Base-by-base conservation (phyloP, 2,888 invertebrate species). In the Platycnemis pennipes region DNA sequence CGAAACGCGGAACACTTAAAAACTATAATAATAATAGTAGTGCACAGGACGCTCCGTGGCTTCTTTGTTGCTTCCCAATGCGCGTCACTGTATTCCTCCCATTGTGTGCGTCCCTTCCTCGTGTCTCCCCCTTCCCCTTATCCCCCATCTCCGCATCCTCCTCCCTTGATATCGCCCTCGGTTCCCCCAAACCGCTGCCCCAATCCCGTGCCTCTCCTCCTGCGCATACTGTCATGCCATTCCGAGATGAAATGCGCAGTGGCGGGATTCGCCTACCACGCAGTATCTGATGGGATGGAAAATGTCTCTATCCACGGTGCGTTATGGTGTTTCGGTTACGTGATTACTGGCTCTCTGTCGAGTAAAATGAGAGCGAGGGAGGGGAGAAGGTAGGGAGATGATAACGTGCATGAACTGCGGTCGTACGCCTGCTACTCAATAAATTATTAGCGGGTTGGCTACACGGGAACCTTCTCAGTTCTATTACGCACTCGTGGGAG, bases 241-340 rank as follows among this genome's bases (percentile, higher is more conserved):
- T 91, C 69, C 91, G 63, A 91, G 63, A 91, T 91, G 91, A 69
- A 91, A 91, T 91, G 91, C 91, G 91, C 56, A 63, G 91, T 44
- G 44, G 91, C 63, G 91, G 91, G 91, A 63, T 69, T 91, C 69
- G 69, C 91, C 63, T 63, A 69, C 91, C 56, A 69, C 91, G 91
- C 91, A 69, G 45, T 91, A 91, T 69, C 91, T 91, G 91, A 91
- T 91, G 91, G 91, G 91, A 91, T 91, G 91, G 91, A 91, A 91
- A 91, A 91, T 91, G 91, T 91, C 91, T 91, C 63, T 91, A 91
- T 91, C 91, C 91, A 91, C 91, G 91, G 91, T 63, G 91, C 91
- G 91, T 91, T 63, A 91, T 91, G 91, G 91, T 69, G 91, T 91
- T 91, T 91, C 63, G 91, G 91, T 91, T 63, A 91, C 91, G 91